phyloP scores from a whole-genome alignment of 2,113 vertebrate species.

The Nesospiza acunhae region DNA sequence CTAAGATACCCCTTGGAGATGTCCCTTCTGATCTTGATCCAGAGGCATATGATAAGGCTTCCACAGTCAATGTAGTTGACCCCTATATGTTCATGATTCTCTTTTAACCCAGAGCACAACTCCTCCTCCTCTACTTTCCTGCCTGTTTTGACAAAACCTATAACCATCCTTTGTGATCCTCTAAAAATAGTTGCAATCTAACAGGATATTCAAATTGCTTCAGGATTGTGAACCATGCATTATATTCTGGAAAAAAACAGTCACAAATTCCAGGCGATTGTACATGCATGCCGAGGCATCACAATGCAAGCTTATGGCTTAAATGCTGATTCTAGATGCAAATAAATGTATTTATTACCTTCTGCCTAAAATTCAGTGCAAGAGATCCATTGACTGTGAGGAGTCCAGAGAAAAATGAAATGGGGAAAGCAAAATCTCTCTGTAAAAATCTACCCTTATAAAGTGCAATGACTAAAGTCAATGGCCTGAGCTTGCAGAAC shows the following conservation, averaged over 20 bases:
- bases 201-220: background rate
- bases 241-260: background rate
- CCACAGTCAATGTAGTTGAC: background rate
- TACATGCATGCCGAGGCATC: background rate
- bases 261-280: background rate
- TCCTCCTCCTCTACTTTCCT: background rate
- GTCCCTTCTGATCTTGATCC: background rate
- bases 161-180: background rate
- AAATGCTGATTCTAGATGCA: background rate
- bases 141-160: background rate
- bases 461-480: background rate
- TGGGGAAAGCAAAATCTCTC: background rate
- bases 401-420: background rate
- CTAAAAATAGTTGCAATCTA: background rate
- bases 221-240: background rate
- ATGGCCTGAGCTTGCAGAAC: fast-evolving
- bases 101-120: background rate
- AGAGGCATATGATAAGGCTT: background rate
- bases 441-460: background rate
- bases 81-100: background rate
- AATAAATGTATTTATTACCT: background rate
- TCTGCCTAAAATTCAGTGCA: background rate
- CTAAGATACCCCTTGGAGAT: background rate
- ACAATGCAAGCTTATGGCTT: background rate
- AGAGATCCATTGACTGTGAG: background rate